phyloP scores from a whole-genome alignment of 2,888 invertebrate species.

The Drosophila lutescens region DNA sequence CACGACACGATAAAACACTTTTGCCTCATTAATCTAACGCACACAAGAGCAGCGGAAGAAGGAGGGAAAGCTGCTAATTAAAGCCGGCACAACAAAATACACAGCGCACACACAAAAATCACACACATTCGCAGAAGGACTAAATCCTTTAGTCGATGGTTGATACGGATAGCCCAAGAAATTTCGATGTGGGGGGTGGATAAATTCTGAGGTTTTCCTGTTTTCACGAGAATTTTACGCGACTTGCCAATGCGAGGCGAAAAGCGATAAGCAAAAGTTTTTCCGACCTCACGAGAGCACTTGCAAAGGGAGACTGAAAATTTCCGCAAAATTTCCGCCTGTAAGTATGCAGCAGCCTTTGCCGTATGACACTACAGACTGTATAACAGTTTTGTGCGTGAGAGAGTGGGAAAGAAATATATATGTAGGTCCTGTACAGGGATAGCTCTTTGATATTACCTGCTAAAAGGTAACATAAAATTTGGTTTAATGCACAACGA shows the following conservation, averaged over 20 bases:
- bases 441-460: constrained; percentile 26
- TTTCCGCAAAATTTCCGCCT: constrained; percentile 39
- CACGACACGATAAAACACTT: constrained; percentile 79
- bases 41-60: constrained; percentile 20
- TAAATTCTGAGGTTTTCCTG: constrained; percentile 10
- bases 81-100: constrained; percentile 49
- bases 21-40: constrained; percentile 72
- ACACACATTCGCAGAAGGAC: constrained; percentile 28
- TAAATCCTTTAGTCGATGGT: constrained; percentile 32
- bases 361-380: constrained; percentile 9
- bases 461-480: constrained; percentile 32
- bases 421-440: not conserved
- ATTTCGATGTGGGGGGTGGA: not conserved
- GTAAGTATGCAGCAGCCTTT: constrained; percentile 66
- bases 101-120: constrained; percentile 8
- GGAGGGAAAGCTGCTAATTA: constrained; percentile 53
- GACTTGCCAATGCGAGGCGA: constrained; percentile 34
- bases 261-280: constrained; percentile 38
- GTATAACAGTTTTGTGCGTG: constrained; percentile 25
- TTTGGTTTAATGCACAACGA: constrained; percentile 31
- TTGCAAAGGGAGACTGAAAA: constrained; percentile 71
- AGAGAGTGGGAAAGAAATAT: constrained; percentile 2
- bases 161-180: constrained; percentile 24
- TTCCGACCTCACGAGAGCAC: constrained; percentile 65
- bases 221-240: constrained; percentile 54